A percentile compares a stretch with the other conserved stretches of the same genome.
Evolutionary conservation across 2,888 invertebrate genomes (phyloP).

Genomic region (Calameuta filiformis): DNA sequence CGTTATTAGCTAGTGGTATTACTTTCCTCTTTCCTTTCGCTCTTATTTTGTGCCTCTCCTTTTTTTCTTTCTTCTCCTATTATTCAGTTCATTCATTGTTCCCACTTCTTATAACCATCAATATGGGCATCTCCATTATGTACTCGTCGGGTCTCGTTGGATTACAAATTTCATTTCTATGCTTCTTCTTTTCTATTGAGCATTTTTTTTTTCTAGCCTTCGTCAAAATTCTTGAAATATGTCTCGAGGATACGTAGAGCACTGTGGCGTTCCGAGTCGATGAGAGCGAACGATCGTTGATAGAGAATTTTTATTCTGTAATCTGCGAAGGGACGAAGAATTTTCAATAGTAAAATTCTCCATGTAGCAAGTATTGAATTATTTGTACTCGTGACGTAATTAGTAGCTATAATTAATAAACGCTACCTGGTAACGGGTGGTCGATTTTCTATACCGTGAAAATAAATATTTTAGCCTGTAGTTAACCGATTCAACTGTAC

Average conservation of each 20-base stretch:
- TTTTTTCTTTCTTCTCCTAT: not conserved
- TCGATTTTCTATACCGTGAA: not conserved
- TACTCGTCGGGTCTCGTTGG: not conserved
- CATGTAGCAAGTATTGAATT: not conserved
- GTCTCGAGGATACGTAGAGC: no score
- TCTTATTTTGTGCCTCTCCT: not conserved
- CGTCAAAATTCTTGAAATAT: no score
- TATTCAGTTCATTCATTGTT: not conserved
- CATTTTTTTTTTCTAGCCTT: not conserved
- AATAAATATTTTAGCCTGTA: not conserved
- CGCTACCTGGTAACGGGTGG: not conserved
- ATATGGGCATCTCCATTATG: not conserved
- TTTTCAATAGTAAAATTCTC: no score
- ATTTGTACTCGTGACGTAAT: not conserved
- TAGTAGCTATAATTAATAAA: not conserved
- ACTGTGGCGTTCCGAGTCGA: no score
- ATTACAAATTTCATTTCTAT: not conserved
- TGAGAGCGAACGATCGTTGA: not conserved
- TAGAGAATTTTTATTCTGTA: not conserved
- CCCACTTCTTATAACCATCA: not conserved
- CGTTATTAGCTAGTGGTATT: not conserved
- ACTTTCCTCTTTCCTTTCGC: not conserved
- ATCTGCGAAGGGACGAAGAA: no score
- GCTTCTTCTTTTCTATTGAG: not conserved
- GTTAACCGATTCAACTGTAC: not conserved